Conservation (phyloP, 2,113 vertebrate genomes). For the Onychostoma macrolepis region DNA sequence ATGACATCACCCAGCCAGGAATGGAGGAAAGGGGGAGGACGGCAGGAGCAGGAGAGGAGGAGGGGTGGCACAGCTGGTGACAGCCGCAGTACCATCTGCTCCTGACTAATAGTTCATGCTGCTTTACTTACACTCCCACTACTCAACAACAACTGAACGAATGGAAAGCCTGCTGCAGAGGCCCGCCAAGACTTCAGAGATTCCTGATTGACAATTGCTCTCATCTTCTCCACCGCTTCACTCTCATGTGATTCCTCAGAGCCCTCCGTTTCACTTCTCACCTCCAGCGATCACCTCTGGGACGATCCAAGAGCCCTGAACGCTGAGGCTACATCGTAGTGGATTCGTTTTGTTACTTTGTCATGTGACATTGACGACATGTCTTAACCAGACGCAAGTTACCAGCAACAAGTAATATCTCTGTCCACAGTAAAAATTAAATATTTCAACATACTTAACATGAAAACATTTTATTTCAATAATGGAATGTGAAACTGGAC, state of each 20-base stretch:
- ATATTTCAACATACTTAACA: background rate
- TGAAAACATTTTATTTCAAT: background rate
- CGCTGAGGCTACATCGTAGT: conserved; percentile 27
- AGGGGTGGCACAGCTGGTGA: conserved; percentile 87
- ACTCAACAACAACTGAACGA: conserved; percentile 58
- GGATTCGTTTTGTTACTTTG: background rate
- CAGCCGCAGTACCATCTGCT: conserved; percentile 91
- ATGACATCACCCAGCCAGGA: conserved; percentile 85
- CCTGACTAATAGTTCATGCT: conserved; percentile 80
- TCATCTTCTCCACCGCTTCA: conserved; percentile 17
- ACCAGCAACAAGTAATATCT: background rate
- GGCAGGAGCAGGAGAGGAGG: conserved; percentile 55
- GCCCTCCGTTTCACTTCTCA: conserved; percentile 39
- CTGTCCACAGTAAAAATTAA: background rate
- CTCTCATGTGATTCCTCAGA: conserved; percentile 3
- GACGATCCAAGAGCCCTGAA: conserved; percentile 10
- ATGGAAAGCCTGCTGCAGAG: conserved; percentile 47
- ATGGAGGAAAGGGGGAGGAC: conserved; percentile 64
- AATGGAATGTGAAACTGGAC: background rate
- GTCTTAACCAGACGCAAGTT: background rate
- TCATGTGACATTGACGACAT: background rate
- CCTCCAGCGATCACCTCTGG: conserved; percentile 8
- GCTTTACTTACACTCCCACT: conserved; percentile 79
- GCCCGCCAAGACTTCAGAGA: conserved; percentile 33
- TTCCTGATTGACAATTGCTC: conserved; percentile 54